Base-by-base conservation (phyloP, 2,113 vertebrate species). In the Prunella himalayana region DNA sequence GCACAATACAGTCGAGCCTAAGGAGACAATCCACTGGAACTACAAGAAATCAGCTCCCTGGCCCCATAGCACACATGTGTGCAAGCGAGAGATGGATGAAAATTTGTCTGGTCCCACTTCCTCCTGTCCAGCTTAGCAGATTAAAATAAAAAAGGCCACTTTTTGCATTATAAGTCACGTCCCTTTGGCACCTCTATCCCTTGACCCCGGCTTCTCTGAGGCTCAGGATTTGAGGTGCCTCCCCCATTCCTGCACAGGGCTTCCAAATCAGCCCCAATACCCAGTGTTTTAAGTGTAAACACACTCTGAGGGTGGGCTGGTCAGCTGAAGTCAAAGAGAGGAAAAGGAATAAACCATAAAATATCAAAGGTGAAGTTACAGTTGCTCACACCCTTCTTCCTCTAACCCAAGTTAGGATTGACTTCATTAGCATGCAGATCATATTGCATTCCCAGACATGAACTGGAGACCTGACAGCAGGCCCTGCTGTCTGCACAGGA, bases 351-450 rank as follows among this genome's bases (percentile, higher is more conserved):
- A 72, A 84, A 80, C 1, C 42, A 31, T 25, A 37, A 80, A 87
- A 85, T 68, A 83, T 15, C 13, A 25, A 75, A 88, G 27, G 15
- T 10, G 35, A 56, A 77, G 44, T 61, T 63, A 53, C 13, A 11
- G 22, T 13, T 80, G 47, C 57, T 94, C 70, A 59, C 30, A 50
- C 15, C 20, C 54, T 64, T 37, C 41, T 42, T 83, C 33, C 44
- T 80, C 25, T 60, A 90, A 57, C 10, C 50, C 9, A 30, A 28
- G 70, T 71, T 69, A 91, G 76, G 88, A 76, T 3, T 90, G 84
- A 85, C 64, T 88, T 85, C 66, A 96, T 95, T 92, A 88, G 79
- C 77, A 92, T 86, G 92, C 90, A 95, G 92, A 86, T 89, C 73
- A 89, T 57, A 83, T 6, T 61, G 54, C 72, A 53, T 45, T 35